Evolutionary conservation across 2,797 vertebrate species (phyloP).

Genomic region (Sebastes alutus): DNA sequence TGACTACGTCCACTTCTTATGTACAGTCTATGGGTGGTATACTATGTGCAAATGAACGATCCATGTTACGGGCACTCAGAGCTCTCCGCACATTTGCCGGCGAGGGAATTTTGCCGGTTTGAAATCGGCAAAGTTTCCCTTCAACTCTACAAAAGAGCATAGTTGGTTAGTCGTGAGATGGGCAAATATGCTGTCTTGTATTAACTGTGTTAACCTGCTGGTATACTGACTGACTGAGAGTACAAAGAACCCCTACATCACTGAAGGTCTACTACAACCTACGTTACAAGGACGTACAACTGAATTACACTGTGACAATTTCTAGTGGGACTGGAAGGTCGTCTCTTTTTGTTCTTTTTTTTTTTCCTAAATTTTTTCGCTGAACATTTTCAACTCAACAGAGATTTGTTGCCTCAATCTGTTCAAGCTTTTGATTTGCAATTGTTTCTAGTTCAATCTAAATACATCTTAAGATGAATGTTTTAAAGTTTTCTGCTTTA

Average conservation of each 20-base stretch:
- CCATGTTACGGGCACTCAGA: no score
- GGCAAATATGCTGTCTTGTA: neutral
- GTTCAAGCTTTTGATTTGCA: neutral
- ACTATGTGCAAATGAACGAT: no score
- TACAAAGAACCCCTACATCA: neutral
- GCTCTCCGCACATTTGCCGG: no score
- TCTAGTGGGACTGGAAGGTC: neutral
- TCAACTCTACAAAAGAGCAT: neutral
- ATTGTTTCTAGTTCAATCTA: neutral
- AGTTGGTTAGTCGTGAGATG: neutral
- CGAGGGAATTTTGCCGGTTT: no score
- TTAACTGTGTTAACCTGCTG: neutral
- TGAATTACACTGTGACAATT: neutral
- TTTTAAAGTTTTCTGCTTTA: neutral
- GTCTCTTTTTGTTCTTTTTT: neutral
- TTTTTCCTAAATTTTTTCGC: neutral
- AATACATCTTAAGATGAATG: neutral
- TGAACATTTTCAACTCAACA: neutral
- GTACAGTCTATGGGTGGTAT: no score
- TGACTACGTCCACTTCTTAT: no score
- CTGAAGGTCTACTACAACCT: neutral
- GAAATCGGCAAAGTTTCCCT: no score
- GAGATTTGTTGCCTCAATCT: neutral
- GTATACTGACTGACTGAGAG: neutral
- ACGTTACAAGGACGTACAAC: neutral